Conservation (phyloP, 1,140 invertebrate genomes). For the Penaeus indicus region DNA sequence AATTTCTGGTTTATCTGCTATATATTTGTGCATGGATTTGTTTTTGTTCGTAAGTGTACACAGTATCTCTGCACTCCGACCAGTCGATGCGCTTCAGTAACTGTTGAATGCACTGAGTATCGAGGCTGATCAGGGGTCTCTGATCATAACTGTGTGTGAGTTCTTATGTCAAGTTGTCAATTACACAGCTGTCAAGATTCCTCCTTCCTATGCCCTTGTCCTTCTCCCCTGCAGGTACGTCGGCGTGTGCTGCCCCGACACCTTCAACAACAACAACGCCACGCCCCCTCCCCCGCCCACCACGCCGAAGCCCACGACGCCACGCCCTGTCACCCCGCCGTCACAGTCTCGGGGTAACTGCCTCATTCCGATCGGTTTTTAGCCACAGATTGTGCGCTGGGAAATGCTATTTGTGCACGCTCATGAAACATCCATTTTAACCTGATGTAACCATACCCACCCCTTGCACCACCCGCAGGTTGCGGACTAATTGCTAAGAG, state of each 20-base stretch:
- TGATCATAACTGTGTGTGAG: neutral
- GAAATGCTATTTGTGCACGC: neutral
- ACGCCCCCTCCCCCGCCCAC: slow-evolving; percentile 43
- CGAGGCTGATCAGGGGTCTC: too few relatives aligned
- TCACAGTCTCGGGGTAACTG: slow-evolving; percentile 33
- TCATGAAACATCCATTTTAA: neutral
- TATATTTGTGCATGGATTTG: too few relatives aligned
- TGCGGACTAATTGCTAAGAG: slow-evolving; percentile 40
- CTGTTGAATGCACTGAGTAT: too few relatives aligned
- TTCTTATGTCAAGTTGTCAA: neutral
- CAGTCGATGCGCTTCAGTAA: too few relatives aligned
- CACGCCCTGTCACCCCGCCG: neutral
- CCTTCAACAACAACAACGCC: slow-evolving; percentile 31
- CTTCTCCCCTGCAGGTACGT: slow-evolving; percentile 48
- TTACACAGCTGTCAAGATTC: neutral
- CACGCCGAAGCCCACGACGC: slow-evolving; percentile 56
- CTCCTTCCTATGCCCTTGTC: neutral
- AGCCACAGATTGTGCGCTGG: neutral
- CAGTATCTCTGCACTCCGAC: too few relatives aligned
- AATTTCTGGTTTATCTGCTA: neutral
- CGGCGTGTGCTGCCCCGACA: slow-evolving; percentile 57
- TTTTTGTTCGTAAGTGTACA: too few relatives aligned
- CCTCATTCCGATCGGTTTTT: neutral
- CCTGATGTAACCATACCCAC: neutral
- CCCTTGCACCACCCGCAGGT: slow-evolving; percentile 22